Evolutionary conservation across 1,140 invertebrate species (phyloP).

Genomic region (Lithobius niger): DNA sequence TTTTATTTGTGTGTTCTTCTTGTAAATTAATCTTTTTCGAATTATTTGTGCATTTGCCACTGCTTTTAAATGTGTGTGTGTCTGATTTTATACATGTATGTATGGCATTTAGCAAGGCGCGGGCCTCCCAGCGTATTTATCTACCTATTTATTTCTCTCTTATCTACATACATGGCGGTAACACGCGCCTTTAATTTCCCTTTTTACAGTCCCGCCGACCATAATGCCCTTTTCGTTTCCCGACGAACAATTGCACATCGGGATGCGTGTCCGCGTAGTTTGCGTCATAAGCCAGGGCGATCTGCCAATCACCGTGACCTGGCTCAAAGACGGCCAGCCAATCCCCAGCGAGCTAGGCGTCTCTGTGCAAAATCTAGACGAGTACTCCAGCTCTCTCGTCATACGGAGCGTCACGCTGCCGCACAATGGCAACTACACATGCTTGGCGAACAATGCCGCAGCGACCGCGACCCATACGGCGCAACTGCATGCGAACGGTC

Average conservation of each 20-base stretch:
- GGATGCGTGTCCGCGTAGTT: constrained; percentile 26
- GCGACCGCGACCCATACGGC: constrained; percentile 20
- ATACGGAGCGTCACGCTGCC: constrained; percentile 16
- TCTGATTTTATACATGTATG: too few relatives aligned
- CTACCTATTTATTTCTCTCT: too few relatives aligned
- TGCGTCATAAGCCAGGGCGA: constrained; percentile 33
- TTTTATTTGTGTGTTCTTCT: too few relatives aligned
- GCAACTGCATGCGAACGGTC: constrained; percentile 17
- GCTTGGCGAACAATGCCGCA: constrained; percentile 19
- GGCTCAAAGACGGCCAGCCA: constrained; percentile 37
- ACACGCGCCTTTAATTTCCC: not conserved
- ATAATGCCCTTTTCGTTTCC: constrained; percentile 22
- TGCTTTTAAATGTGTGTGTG: too few relatives aligned
- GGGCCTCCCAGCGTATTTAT: too few relatives aligned
- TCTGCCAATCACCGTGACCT: constrained; percentile 32
- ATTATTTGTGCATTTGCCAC: too few relatives aligned
- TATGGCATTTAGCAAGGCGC: too few relatives aligned
- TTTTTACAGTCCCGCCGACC: constrained; percentile 22
- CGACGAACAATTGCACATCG: constrained; percentile 19
- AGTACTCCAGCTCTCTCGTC: constrained; percentile 21
- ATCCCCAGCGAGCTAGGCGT: constrained; percentile 23
- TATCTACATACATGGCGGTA: too few relatives aligned
- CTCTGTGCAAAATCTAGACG: constrained; percentile 25
- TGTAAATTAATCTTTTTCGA: too few relatives aligned
- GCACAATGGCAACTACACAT: constrained; percentile 24